Conservation (phyloP, 2,113 vertebrate genomes). For the Serinus canaria region DNA sequence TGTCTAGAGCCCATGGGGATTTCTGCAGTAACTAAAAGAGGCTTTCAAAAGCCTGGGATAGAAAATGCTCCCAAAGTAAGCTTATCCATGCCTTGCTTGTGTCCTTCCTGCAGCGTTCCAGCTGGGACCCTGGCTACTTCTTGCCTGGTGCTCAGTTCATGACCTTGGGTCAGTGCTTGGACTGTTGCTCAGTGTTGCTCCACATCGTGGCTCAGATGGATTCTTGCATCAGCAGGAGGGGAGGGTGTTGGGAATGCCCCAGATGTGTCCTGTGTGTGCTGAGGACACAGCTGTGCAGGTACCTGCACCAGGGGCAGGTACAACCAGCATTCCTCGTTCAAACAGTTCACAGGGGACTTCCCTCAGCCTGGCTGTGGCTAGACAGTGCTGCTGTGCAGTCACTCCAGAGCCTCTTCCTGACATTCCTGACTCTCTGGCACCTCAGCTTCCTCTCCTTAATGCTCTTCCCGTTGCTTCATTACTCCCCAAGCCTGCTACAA, state of each 20-base stretch:
- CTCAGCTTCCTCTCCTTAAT: background rate
- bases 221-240: background rate
- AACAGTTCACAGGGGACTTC: background rate
- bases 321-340: background rate
- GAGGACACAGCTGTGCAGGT: background rate
- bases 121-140: background rate
- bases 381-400: background rate
- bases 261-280: background rate
- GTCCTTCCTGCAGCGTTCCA: background rate
- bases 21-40: background rate
- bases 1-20: accelerated
- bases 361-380: background rate
- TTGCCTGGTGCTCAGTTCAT: background rate
- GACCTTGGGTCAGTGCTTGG: accelerated
- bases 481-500: background rate
- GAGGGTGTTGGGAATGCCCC: background rate
- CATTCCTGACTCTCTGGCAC: background rate
- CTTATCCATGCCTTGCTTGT: background rate
- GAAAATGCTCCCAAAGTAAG: background rate
- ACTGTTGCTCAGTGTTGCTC: accelerated
- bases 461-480: background rate
- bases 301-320: background rate
- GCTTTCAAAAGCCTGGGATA: background rate
- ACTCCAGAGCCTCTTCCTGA: background rate
- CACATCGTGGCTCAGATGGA: accelerated